Base-by-base conservation (phyloP, 92 coral and sea anemone genomes). In the Plumapathes pennacea region DNA sequence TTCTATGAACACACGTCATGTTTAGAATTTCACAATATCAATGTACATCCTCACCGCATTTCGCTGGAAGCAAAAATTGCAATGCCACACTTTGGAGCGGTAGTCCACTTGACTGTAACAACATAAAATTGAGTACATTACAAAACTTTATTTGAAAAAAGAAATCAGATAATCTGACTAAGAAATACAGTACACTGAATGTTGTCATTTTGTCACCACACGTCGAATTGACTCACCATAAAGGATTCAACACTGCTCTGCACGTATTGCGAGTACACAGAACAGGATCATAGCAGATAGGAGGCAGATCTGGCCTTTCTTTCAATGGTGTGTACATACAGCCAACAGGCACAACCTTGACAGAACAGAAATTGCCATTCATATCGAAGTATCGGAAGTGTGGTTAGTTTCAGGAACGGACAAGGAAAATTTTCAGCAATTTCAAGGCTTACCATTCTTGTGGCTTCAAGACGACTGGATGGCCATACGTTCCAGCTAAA, bases 401-500 rank as follows among this genome's bases (percentile, higher is more conserved):
- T 40, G 13, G 21, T 30, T n/a, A 31, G 12, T 2, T 15, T 23
- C 25, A 53, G 12, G 41, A 38, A 50, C 25, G 29, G 34, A 32
- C 17, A 4, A n/a, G 28, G 13, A 19, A 19, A 4, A 25, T 27
- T 40, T 9, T 20, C 11, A 23, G 27, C 21, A 17, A 38, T 38
- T 67, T 6, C 17, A 32, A 49, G 10, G 34, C 84, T 28, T 54
- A 88, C 97, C 97, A 91, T 91, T 71, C 97, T 80, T 20, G 97
- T 91, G 10, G 97, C 97, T 80, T 91, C 97, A 41, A 91, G 75
- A n/a, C 97, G 89, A 57, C 97, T 91, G 9, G 97, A 91, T 20
- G 97, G 97, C 97, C 97, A 91, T 20, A 91, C 97, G 62, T 91
- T 91, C 97, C 97, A 91, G 67, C 97, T 88, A 66, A 91, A 91